phyloP scores from a whole-genome alignment of 2,888 invertebrate species.

The Platycheirus albimanus region DNA sequence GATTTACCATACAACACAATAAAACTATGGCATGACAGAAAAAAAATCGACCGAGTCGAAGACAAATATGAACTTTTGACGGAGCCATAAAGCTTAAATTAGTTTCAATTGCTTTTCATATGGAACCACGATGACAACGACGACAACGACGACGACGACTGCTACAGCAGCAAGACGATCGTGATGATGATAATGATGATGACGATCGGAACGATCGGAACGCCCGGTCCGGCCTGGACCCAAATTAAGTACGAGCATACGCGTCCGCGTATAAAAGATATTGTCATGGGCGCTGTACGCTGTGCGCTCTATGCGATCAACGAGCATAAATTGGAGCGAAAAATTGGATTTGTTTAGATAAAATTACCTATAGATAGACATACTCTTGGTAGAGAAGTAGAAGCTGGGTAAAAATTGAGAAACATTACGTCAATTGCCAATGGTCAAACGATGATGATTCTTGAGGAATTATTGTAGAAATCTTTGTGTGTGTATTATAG shows the following conservation, averaged over 20 bases:
- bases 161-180: neutral
- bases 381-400: conserved; percentile 25
- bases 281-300: conserved; percentile 48
- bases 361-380: conserved; percentile 58
- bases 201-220: conserved; percentile 17
- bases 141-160: conserved; percentile 21
- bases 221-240: neutral
- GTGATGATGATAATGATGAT: conserved; percentile 34
- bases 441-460: conserved; percentile 59
- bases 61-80: conserved; percentile 72
- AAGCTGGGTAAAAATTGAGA: conserved; percentile 65
- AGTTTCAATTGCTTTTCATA: conserved; percentile 72
- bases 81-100: conserved; percentile 72
- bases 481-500: conserved; percentile 20
- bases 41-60: conserved; percentile 39
- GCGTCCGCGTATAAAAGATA: conserved; percentile 21
- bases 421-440: conserved; percentile 72
- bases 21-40: conserved; percentile 11
- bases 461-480: conserved; percentile 51
- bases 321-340: conserved; percentile 71
- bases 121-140: conserved; percentile 44
- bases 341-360: conserved; percentile 73
- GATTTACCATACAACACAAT: conserved; percentile 50
- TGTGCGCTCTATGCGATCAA: conserved; percentile 35
- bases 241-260: conserved; percentile 6